These are phyloP conservation scores for Abrostola triplasia DNA, from an alignment of 2,888 invertebrate genomes.

Conservation along the genomic window DNA sequence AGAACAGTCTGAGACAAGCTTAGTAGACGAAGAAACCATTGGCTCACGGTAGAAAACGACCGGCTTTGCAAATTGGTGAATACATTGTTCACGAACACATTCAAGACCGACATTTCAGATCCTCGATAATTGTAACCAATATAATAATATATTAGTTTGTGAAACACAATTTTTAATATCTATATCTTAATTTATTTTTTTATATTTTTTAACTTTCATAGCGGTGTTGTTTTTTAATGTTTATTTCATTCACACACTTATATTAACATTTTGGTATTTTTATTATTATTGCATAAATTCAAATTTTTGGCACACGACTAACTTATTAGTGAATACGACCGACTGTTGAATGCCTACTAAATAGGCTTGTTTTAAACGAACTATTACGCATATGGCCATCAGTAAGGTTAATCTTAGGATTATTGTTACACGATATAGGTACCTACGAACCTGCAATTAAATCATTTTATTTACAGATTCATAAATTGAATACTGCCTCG, in stretches of 20 bases:
- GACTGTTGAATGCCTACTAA: slow-evolving; percentile 17
- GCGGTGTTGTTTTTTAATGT: not conserved
- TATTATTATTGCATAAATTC: not conserved
- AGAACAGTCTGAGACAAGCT: slow-evolving; percentile 69
- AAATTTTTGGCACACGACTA: slow-evolving; percentile 6
- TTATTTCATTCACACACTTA: not conserved
- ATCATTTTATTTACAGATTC: too few species aligned
- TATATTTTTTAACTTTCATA: not conserved
- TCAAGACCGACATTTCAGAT: slow-evolving; percentile 56
- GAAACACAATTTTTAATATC: too few species aligned
- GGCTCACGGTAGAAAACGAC: slow-evolving; percentile 61
- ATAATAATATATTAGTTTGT: too few species aligned
- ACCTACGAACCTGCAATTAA: too few species aligned
- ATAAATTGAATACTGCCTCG: too few species aligned
- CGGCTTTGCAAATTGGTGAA: slow-evolving; percentile 64
- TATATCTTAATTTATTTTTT: too few species aligned
- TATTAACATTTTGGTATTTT: not conserved
- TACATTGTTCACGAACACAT: slow-evolving; percentile 63
- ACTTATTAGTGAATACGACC: slow-evolving; percentile 10
- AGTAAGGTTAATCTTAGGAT: slow-evolving; percentile 2
- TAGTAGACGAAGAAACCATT: slow-evolving; percentile 67
- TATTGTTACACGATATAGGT: too few species aligned
- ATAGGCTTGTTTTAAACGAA: slow-evolving; percentile 3
- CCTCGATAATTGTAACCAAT: too few species aligned
- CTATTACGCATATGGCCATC: slow-evolving; percentile 16